Evolutionary conservation across 2,888 invertebrate genomes (phyloP).

Genomic region (Resseliella maxima): DNA sequence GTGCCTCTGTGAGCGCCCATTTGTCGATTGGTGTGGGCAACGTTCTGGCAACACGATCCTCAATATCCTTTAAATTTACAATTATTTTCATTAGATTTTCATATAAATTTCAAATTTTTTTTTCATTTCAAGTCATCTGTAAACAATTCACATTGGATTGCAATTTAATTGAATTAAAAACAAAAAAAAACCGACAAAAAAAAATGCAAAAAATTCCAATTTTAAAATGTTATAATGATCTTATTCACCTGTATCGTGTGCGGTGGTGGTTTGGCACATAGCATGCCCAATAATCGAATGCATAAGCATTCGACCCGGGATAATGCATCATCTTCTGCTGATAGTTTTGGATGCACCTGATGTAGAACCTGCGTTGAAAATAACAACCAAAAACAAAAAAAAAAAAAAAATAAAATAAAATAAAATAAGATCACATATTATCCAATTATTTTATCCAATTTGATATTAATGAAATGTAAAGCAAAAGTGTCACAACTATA

Average conservation of each 20-base stretch:
- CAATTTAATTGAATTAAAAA: no score
- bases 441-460: no score
- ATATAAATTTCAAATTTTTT: conserved; percentile 57
- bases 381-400: background rate
- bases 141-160: no score
- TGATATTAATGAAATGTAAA: no score
- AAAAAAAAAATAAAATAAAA: no score
- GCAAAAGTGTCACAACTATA: no score
- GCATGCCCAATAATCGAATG: conserved; percentile 85
- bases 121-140: no score
- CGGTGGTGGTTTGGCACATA: conserved; percentile 86
- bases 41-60: conserved; percentile 89
- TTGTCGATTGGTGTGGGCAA: conserved; percentile 96
- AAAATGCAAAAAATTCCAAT: no score
- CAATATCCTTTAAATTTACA: conserved; percentile 79
- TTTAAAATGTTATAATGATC: background rate
- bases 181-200: conserved; percentile 59
- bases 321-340: conserved; percentile 88
- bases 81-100: background rate
- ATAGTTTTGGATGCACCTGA: conserved; percentile 88
- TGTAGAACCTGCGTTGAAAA: conserved; percentile 79
- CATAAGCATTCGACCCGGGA: conserved; percentile 93
- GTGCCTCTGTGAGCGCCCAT: conserved; percentile 92
- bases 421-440: no score
- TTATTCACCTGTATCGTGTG: conserved; percentile 77